Base-by-base conservation (phyloP, 1,140 invertebrate genomes). In the Pseudachorutes palmiensis region DNA sequence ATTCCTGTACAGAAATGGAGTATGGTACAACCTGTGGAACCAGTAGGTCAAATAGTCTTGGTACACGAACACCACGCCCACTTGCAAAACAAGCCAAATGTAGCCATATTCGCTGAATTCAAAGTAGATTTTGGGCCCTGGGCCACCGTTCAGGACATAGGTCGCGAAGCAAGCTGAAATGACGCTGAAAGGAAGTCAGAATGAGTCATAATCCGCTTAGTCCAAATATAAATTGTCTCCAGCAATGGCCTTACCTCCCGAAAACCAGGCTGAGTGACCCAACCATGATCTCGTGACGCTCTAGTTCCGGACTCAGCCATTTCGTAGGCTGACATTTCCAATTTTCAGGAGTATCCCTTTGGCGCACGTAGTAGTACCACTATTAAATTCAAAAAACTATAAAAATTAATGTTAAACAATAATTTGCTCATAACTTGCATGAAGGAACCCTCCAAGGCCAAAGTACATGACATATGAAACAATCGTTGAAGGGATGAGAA, bases 321-420 rank as follows among this genome's bases (percentile, higher is more conserved):
- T 86, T 86, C 14, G 81, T 80, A 0, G 87, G 87, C 72, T 89
- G 87, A 69, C 87, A 85, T 77, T 89, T 89, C 87, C 87, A 89
- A 70, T 86, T 82, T 45, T 85, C 77, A 0, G 87, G 76, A 2
- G 76, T 70, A 72, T 86, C 80, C 0, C 83, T 75, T 75, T 83
- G 81, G 0, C 80, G 76, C 1, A 86, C 79, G 77, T 87, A 88
- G 75, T 83, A 88, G 72, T 85, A 86, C 85, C 85, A 87, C 86
- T 87, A 78, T 14, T 68, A 65, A n/a, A 71, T 66, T 60, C 12
- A 66, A 2, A n/a, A n/a, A n/a, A n/a, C 32, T 64, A 63, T 48
- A 63, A 28, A 22, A 63, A 79, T 79, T 69, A 51, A 68, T 66
- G 2, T 3, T n/a, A n/a, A n/a, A 55, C 51, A 55, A 32, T 62